Evolutionary conservation across 1,140 invertebrate species (phyloP).

Genomic region (Trichonephila clavata): DNA sequence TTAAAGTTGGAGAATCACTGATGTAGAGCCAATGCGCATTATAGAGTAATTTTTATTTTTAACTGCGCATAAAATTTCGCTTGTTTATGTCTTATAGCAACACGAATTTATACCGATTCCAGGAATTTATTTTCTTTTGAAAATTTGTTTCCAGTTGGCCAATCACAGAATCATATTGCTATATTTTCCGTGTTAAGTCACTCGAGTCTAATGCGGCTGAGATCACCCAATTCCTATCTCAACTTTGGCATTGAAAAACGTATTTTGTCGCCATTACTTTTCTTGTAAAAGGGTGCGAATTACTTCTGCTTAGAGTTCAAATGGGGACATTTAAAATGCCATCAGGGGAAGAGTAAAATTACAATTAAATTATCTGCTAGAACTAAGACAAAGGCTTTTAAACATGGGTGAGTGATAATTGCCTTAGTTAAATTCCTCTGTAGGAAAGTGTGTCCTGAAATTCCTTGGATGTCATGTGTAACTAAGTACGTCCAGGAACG

Average conservation of each 20-base stretch:
- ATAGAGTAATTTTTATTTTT: too few relatives aligned
- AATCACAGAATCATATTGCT: too few relatives aligned
- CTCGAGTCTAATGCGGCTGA: background rate
- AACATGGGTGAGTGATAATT: slow-evolving; percentile 52
- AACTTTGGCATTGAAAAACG: background rate
- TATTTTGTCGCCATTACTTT: background rate
- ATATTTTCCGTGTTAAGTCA: too few relatives aligned
- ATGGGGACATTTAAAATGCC: slow-evolving; percentile 38
- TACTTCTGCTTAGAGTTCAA: background rate
- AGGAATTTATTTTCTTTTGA: too few relatives aligned
- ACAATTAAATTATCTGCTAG: slow-evolving; percentile 61
- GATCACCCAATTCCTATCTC: background rate
- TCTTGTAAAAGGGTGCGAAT: slow-evolving; percentile 10
- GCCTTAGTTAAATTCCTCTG: slow-evolving; percentile 43
- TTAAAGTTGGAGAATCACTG: too few relatives aligned
- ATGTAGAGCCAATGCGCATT: too few relatives aligned
- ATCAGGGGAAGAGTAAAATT: slow-evolving; percentile 38
- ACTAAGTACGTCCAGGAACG: background rate
- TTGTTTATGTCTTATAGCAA: too few relatives aligned
- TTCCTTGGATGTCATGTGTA: slow-evolving; percentile 23
- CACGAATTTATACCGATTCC: too few relatives aligned
- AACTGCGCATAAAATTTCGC: too few relatives aligned
- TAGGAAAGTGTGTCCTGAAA: background rate
- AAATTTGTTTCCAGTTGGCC: too few relatives aligned
- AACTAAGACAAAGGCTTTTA: slow-evolving; percentile 40